These are phyloP conservation scores for Tachuris rubrigastra DNA, from an alignment of 2,113 vertebrate genomes.

Conservation along the genomic window DNA sequence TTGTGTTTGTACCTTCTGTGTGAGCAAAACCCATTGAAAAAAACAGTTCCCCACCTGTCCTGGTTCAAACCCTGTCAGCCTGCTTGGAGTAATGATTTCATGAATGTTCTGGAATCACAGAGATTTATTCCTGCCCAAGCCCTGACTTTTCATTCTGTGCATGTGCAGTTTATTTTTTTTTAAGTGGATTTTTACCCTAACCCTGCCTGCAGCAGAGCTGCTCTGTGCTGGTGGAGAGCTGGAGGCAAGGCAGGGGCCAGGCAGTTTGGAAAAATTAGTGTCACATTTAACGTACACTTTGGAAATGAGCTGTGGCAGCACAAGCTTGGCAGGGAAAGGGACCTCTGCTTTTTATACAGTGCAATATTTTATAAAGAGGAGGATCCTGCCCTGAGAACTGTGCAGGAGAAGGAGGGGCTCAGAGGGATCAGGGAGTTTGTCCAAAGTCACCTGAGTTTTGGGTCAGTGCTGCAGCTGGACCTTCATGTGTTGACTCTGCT, in stretches of 20 bases:
- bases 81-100: background rate
- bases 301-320: background rate
- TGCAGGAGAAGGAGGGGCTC: background rate
- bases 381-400: background rate
- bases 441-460: background rate
- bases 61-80: background rate
- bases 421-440: background rate
- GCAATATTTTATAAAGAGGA: background rate
- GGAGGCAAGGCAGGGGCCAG: background rate
- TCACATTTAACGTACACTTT: background rate
- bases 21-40: background rate
- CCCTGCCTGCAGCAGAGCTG: background rate
- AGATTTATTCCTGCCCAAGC: background rate
- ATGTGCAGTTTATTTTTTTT: background rate
- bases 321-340: background rate
- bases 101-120: background rate
- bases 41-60: background rate
- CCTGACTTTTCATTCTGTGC: background rate
- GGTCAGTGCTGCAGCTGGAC: background rate
- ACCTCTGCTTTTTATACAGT: background rate
- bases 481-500: background rate
- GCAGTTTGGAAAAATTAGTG: background rate
- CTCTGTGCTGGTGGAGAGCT: background rate
- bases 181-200: background rate
- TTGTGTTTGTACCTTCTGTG: background rate